Percentiles rank a stretch among this genome's conserved stretches.
phyloP scores from a whole-genome alignment of 2,888 invertebrate genomes.

The Rhamnusium bicolor region DNA sequence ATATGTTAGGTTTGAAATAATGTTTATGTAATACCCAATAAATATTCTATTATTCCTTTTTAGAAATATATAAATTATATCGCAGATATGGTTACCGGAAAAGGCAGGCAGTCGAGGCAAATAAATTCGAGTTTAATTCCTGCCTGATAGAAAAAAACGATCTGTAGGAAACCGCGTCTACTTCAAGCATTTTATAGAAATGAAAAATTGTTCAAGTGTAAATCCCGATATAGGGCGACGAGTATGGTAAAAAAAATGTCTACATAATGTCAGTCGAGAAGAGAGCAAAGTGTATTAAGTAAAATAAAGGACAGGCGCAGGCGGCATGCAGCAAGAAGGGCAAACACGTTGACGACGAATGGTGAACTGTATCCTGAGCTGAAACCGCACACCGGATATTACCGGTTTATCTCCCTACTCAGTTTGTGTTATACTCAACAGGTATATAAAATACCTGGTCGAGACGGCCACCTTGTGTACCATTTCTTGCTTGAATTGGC shows the following conservation, averaged over 20 bases:
- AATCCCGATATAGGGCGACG: background rate
- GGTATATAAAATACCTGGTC: slow-evolving; percentile 41
- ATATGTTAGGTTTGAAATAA: no score
- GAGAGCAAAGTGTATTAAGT: background rate
- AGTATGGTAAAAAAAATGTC: background rate
- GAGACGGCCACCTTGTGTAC: slow-evolving; percentile 8
- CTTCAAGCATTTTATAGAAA: slow-evolving; percentile 12
- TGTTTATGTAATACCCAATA: no score
- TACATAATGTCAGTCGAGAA: slow-evolving; percentile 15
- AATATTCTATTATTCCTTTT: no score
- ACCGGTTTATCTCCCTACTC: slow-evolving; percentile 19
- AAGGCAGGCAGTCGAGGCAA: slow-evolving; percentile 2
- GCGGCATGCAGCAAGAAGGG: slow-evolving; percentile 10
- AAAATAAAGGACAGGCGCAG: slow-evolving; percentile 5
- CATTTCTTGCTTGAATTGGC: slow-evolving; percentile 11
- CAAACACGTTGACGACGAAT: slow-evolving; percentile 6
- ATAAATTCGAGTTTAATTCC: slow-evolving; percentile 24
- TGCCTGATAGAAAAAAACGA: background rate
- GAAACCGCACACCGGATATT: slow-evolving; percentile 28
- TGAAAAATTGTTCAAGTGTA: slow-evolving; percentile 27
- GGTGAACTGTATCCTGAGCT: slow-evolving; percentile 11
- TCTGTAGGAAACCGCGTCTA: slow-evolving; percentile 17
- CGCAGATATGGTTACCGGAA: no score
- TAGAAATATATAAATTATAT: no score
- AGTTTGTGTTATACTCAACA: slow-evolving; percentile 31